These are phyloP conservation scores for Cuniculus paca DNA, from an alignment of 2,797 vertebrate species.

Conservation along the genomic window DNA sequence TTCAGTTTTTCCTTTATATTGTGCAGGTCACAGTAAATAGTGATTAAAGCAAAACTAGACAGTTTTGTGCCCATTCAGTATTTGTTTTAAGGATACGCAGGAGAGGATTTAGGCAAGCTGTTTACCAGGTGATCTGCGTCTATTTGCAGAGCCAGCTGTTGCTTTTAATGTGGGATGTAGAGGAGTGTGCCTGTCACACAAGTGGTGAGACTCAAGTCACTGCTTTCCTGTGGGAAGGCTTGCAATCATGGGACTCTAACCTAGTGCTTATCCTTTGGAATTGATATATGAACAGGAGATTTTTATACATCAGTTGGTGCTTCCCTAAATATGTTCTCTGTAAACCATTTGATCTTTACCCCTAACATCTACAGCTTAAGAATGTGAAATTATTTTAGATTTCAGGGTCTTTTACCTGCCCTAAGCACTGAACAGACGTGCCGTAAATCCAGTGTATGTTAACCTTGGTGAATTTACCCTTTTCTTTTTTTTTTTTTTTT, in stretches of 20 bases:
- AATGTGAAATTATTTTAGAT: conserved; percentile 75
- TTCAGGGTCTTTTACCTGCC: conserved; percentile 76
- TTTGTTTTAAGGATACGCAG: conserved; percentile 52
- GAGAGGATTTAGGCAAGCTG: neutral
- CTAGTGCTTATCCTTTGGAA: conserved; percentile 59
- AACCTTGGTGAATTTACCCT: conserved; percentile 74
- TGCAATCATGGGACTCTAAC: conserved; percentile 42
- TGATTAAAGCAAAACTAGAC: neutral
- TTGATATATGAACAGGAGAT: conserved; percentile 62
- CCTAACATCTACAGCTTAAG: conserved; percentile 67
- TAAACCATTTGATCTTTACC: conserved; percentile 73
- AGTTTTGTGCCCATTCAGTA: neutral
- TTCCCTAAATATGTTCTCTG: conserved; percentile 58
- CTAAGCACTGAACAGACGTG: conserved; percentile 69
- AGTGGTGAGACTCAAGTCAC: neutral
- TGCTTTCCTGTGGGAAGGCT: neutral
- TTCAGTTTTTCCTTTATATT: conserved; percentile 12
- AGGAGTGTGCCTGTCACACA: neutral
- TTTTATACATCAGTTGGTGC: conserved; percentile 70
- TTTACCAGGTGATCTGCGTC: neutral
- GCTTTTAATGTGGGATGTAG: neutral
- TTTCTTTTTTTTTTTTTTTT: too few relatives aligned
- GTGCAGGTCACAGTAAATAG: neutral
- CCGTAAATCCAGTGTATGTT: conserved; percentile 64
- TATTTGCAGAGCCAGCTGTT: conserved; percentile 27